Evolutionary conservation across 2,888 invertebrate genomes (phyloP).

Genomic region (Drosophila multiciliata): DNA sequence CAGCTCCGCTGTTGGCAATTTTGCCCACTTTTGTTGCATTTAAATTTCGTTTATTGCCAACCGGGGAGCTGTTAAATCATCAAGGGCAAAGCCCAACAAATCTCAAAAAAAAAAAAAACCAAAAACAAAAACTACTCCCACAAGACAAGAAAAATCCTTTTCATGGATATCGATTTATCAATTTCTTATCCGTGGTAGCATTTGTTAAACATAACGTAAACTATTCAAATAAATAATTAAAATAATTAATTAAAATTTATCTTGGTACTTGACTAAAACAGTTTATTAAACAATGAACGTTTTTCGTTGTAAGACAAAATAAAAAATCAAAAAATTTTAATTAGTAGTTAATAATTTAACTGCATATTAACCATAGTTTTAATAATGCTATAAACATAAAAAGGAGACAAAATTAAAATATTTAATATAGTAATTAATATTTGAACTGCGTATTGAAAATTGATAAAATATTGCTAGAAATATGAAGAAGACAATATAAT

Average conservation of each 20-base stretch:
- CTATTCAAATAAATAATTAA: background rate
- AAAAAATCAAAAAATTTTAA: background rate
- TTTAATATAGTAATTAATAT: too few relatives aligned
- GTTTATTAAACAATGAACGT: background rate
- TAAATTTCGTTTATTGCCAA: conserved; percentile 76
- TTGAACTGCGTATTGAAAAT: too few relatives aligned
- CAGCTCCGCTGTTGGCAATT: conserved; percentile 21
- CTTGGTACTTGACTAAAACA: background rate
- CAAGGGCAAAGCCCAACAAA: conserved; percentile 37
- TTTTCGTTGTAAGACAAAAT: background rate
- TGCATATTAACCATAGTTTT: background rate
- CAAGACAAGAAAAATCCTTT: conserved; percentile 1
- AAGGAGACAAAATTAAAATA: too few relatives aligned
- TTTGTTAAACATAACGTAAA: background rate
- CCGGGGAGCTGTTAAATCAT: conserved; percentile 74
- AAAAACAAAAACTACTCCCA: background rate
- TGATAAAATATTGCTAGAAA: too few relatives aligned
- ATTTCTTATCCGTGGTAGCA: background rate
- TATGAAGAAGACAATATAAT: too few relatives aligned
- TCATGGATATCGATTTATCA: conserved; percentile 13
- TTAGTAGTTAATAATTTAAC: background rate
- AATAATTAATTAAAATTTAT: background rate
- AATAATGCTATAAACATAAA: too few relatives aligned
- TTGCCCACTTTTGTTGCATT: conserved; percentile 60
- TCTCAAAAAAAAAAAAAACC: conserved; percentile 10